Evolutionary conservation across 2,888 invertebrate species (phyloP).

Genomic region (Drosophila testacea): DNA sequence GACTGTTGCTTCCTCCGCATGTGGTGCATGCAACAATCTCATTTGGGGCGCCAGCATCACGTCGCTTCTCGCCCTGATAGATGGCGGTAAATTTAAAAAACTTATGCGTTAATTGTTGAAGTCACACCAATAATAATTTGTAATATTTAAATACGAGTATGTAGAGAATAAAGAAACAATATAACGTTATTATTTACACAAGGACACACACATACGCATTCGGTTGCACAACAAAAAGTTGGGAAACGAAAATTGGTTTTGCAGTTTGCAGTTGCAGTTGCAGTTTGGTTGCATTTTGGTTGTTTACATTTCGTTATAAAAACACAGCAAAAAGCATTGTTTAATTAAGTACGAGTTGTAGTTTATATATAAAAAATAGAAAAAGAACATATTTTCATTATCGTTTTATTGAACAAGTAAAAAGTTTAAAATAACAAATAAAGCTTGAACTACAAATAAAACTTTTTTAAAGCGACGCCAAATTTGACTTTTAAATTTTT

Average conservation of each 20-base stretch:
- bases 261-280: slow-evolving; percentile 26
- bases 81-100: slow-evolving; percentile 81
- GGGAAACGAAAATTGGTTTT: slow-evolving; percentile 55
- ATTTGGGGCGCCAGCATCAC: slow-evolving; percentile 91
- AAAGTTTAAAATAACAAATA: slow-evolving; percentile 19
- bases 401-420: slow-evolving; percentile 40
- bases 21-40: slow-evolving; percentile 94
- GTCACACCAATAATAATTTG: slow-evolving; percentile 1
- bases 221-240: slow-evolving; percentile 52
- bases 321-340: slow-evolving; percentile 67
- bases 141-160: slow-evolving; percentile 8
- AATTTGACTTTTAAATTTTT: slow-evolving; percentile 22
- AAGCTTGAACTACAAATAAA: slow-evolving; percentile 16
- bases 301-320: slow-evolving; percentile 62
- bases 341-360: slow-evolving; percentile 46
- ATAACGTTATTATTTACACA: slow-evolving; percentile 50
- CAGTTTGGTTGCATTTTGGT: slow-evolving; percentile 54
- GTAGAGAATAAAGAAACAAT: slow-evolving; percentile 3
- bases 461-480: slow-evolving; percentile 28
- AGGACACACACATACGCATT: slow-evolving; percentile 44
- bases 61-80: slow-evolving; percentile 92
- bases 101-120: slow-evolving; percentile 57
- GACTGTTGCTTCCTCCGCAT: slow-evolving; percentile 87
- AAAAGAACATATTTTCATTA: slow-evolving; percentile 58
- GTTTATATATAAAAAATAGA: slow-evolving; percentile 54